phyloP scores from a whole-genome alignment of 2,797 vertebrate genomes.

The Tolypeutes matacus region DNA sequence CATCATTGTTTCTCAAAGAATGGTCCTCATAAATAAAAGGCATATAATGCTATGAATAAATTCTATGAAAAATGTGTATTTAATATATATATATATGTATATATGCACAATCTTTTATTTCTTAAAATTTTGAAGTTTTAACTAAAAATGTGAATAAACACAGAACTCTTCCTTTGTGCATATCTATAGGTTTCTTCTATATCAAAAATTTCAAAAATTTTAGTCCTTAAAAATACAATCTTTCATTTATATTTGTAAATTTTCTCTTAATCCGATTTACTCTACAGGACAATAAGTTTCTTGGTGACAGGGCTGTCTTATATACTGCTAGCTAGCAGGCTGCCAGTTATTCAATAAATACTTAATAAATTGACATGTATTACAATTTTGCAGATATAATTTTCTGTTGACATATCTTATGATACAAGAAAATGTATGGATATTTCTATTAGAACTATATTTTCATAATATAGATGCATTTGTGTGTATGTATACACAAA shows the following conservation, averaged over 20 bases:
- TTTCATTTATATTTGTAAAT: background rate
- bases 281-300: background rate
- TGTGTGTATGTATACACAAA: background rate
- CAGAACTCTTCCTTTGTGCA: background rate
- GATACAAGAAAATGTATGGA: background rate
- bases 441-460: background rate
- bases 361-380: background rate
- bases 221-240: background rate
- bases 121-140: background rate
- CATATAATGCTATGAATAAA: background rate
- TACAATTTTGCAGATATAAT: slow-evolving; percentile 5
- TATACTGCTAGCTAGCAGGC: background rate
- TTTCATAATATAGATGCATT: background rate
- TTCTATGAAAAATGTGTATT: background rate
- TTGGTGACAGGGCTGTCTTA: background rate
- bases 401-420: background rate
- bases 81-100: too few relatives aligned
- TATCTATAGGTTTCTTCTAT: background rate
- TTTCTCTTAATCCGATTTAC: slow-evolving; percentile 7
- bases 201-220: background rate
- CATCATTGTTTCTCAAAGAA: background rate
- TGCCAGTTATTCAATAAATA: background rate
- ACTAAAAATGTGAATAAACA: background rate
- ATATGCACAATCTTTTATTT: background rate
- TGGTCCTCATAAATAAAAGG: background rate